A percentile compares a stretch with the other conserved stretches of the same genome.
phyloP scores from a whole-genome alignment of 2,797 vertebrate genomes.

The Chanos chanos region DNA sequence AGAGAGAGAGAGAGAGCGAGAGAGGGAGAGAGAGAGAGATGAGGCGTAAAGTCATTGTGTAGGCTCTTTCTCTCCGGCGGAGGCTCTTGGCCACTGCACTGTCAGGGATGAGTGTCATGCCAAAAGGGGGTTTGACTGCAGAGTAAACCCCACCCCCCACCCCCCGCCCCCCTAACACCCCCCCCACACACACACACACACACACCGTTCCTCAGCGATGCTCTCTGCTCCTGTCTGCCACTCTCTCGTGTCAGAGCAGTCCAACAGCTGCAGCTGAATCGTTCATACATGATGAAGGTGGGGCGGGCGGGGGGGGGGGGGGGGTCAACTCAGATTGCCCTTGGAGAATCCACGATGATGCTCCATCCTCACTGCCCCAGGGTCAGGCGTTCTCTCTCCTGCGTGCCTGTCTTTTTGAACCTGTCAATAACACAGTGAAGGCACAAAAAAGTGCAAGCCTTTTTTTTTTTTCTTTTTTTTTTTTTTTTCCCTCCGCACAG shows the following conservation, averaged over 20 bases:
- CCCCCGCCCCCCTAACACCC: not conserved
- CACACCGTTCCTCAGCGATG: constrained; percentile 5
- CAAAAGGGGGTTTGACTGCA: constrained; percentile 13
- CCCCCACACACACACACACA: not conserved
- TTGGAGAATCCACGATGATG: constrained; percentile 25
- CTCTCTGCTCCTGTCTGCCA: constrained; percentile 5
- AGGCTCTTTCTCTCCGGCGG: constrained; percentile 4
- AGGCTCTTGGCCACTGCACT: not conserved
- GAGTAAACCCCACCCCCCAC: constrained; percentile 1
- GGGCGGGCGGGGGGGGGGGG: constrained; percentile 31
- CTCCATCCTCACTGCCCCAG: constrained; percentile 21
- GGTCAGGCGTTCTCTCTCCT: too few species aligned
- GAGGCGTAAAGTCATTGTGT: not conserved
- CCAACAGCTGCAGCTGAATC: constrained; percentile 46
- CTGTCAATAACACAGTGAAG: too few species aligned
- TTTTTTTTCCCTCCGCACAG: too few species aligned
- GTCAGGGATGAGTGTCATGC: constrained; percentile 11
- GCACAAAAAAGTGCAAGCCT: too few species aligned
- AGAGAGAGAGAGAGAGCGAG: not conserved
- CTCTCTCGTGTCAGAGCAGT: constrained; percentile 19
- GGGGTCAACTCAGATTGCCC: constrained; percentile 35
- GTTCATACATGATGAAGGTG: too few species aligned
- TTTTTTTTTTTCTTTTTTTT: too few species aligned
- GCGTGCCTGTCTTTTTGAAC: too few species aligned
- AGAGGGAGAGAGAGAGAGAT: too few species aligned